Percentiles rank a stretch among this genome's conserved stretches.
Evolutionary conservation across 2,113 vertebrate species (phyloP).

Genomic region (Cricetomys ansorgei): DNA sequence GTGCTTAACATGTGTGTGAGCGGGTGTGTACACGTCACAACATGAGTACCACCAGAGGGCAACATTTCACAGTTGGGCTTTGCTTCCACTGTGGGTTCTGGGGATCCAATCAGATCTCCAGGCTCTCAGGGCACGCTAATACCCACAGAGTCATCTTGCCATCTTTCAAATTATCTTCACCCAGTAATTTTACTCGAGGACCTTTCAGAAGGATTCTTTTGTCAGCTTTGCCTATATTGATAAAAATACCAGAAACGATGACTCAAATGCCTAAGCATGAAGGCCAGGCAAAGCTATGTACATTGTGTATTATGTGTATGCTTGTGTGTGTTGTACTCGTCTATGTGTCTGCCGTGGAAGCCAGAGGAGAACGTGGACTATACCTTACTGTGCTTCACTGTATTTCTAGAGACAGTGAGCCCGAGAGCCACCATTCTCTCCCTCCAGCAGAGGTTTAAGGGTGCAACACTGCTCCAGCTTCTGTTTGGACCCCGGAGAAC

Average conservation of each 20-base stretch:
- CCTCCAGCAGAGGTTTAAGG: not conserved
- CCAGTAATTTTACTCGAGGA: slow-evolving; percentile 11
- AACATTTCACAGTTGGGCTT: not conserved
- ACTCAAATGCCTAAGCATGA: not conserved
- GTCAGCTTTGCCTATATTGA: not conserved
- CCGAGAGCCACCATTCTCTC: no score
- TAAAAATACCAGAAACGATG: not conserved
- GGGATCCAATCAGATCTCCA: not conserved
- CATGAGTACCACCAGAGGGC: not conserved
- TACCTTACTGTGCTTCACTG: not conserved
- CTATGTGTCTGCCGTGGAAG: not conserved
- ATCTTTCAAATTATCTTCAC: not conserved
- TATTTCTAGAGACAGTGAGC: not conserved
- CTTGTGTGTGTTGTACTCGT: not conserved
- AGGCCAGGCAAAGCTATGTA: not conserved
- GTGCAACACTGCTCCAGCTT: not conserved
- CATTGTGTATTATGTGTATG: not conserved
- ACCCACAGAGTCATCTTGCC: not conserved
- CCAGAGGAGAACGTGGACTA: not conserved
- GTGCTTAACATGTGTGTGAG: not conserved
- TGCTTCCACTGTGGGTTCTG: not conserved
- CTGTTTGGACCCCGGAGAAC: not conserved
- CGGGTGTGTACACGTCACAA: slow-evolving; percentile 64
- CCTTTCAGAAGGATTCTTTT: slow-evolving; percentile 20
- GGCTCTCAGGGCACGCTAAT: not conserved